phyloP scores from a whole-genome alignment of 2,888 invertebrate genomes.

The Cryptocephalus primarius region DNA sequence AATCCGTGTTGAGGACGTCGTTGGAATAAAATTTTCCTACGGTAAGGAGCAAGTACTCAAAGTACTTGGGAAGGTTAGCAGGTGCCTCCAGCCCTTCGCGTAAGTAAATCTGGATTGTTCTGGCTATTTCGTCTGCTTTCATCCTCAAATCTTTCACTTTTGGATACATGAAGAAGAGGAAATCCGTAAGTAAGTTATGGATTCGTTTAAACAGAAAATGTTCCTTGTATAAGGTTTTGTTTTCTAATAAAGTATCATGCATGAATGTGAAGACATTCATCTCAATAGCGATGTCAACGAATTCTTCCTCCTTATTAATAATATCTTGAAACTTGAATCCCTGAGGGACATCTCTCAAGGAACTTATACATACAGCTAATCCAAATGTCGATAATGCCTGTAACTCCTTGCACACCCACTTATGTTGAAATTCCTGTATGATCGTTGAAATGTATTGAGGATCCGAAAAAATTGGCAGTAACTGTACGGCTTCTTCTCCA shows the following conservation, averaged over 20 bases:
- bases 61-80: constrained; percentile 62
- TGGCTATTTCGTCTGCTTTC: constrained; percentile 80
- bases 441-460: constrained; percentile 44
- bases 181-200: constrained; percentile 80
- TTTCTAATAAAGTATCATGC: constrained; percentile 59
- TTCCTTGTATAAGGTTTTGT: constrained; percentile 55
- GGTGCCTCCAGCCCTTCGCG: constrained; percentile 51
- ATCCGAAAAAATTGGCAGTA: constrained; percentile 55
- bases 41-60: constrained; percentile 72
- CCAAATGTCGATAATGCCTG: constrained; percentile 56
- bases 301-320: constrained; percentile 67
- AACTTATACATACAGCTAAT: constrained; percentile 57
- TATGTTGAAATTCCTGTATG: constrained; percentile 40
- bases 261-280: constrained; percentile 71
- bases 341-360: constrained; percentile 47
- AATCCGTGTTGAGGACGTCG: constrained; percentile 57
- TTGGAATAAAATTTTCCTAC: constrained; percentile 67
- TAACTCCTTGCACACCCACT: constrained; percentile 44
- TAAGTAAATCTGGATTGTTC: constrained; percentile 52
- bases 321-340: constrained; percentile 43
- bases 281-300: constrained; percentile 71
- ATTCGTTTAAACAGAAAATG: constrained; percentile 76
- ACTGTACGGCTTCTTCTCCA: constrained; percentile 59
- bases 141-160: constrained; percentile 76
- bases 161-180: constrained; percentile 84